Base-by-base conservation (phyloP, 2,888 invertebrate species). In the Eumerus sabulonum region DNA sequence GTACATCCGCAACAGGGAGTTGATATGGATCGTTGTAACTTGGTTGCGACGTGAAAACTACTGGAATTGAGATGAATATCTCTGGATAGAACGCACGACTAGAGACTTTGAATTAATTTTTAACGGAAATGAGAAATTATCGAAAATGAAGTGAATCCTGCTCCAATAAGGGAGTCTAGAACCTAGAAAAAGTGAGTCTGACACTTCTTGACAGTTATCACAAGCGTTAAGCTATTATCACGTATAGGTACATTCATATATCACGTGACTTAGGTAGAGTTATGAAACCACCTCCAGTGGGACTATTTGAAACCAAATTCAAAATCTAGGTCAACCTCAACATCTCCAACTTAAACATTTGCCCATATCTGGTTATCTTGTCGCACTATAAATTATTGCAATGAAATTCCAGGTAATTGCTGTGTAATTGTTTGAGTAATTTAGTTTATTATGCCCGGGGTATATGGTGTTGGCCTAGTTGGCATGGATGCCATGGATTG, bases 1-100 rank as follows among this genome's bases (percentile, higher is more conserved):
- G 14, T 44, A 72, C 72, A 79, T 74, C 79, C 79, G 74, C 73
- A 64, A 74, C 79, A 74, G 70, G 27, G 74, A 79, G 74, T 74
- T 7, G 40, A 11, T 40, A 40, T 7, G 3, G 27, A 27, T 27
- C 27, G 27, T 27, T 27, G 27, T 74, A 19, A 45, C 42, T 54
- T 54, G 44, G 50, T n/a, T n/a, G n/a, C 18, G 56, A 77, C 67
- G 77, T 72, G 73, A 77, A 77, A 73, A 77, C 62, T 73, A 73
- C 62, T 74, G 64, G 64, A 79, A 74, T 74, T 64, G 74, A 79
- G 67, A 74, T 70, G 74, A 18, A 42, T 73, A 77, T 68, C 62
- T 68, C 36, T 38, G 13, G 19, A 18, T 12, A 38, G 16, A 38
- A 36, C 38, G 57, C n/a, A n/a, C n/a, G n/a, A n/a, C n/a, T n/a